Evolutionary conservation across 1,140 invertebrate species (phyloP).

Genomic region (Danaus melanippus): DNA sequence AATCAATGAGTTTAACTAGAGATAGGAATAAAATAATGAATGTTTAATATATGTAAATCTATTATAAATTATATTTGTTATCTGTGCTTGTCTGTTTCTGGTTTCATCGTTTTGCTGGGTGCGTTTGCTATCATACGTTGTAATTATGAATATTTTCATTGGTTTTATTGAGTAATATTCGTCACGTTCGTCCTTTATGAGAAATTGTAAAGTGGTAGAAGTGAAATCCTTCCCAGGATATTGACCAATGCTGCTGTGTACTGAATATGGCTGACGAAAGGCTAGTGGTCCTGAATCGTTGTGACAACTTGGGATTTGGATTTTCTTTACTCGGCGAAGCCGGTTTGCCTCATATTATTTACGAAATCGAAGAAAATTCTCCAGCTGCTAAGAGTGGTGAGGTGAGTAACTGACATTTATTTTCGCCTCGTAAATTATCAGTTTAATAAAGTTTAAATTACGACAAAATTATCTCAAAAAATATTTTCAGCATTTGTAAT

Average conservation of each 20-base stretch:
- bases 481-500: no score
- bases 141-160: constrained; percentile 60
- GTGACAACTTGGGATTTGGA: constrained; percentile 88
- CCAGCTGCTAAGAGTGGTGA: constrained; percentile 90
- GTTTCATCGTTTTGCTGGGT: constrained; percentile 54
- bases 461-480: no score
- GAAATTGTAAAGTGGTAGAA: constrained; percentile 42
- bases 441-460: no score
- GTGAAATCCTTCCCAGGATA: constrained; percentile 52
- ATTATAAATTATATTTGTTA: background rate
- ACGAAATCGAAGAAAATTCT: constrained; percentile 92
- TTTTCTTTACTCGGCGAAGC: constrained; percentile 91
- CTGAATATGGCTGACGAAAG: constrained; percentile 88
- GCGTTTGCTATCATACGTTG: constrained; percentile 57
- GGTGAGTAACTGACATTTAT: constrained; percentile 74
- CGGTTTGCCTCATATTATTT: constrained; percentile 91
- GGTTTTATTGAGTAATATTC: constrained; percentile 41
- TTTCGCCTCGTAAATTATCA: no score
- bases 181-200: constrained; percentile 25
- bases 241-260: constrained; percentile 66
- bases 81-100: constrained; percentile 24
- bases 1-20: no score
- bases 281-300: constrained; percentile 85
- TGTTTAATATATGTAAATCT: no score
- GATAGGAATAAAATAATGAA: no score